Conservation (phyloP, 2,797 vertebrate species). For the Pseudochirops corinnae region DNA sequence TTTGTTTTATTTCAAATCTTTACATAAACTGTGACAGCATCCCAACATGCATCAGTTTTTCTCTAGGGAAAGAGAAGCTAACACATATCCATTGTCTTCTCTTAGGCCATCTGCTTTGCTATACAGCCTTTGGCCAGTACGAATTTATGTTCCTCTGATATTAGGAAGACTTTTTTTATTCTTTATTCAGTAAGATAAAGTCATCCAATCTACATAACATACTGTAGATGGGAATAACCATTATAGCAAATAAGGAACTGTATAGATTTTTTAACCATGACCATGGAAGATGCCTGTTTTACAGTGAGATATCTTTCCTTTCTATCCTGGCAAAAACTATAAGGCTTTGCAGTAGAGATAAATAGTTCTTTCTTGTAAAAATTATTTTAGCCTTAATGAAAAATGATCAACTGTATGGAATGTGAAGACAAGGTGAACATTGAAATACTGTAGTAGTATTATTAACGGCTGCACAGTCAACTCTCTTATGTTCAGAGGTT, state of each 20-base stretch:
- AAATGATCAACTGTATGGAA: neutral
- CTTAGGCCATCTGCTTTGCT: constrained; percentile 15
- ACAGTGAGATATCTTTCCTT: neutral
- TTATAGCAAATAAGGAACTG: constrained; percentile 10
- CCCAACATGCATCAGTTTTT: neutral
- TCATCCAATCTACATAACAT: constrained; percentile 45
- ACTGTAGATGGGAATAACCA: constrained; percentile 36
- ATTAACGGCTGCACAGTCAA: constrained; percentile 18
- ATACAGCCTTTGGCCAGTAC: constrained; percentile 14
- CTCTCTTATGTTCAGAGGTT: constrained; percentile 23
- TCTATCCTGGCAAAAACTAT: neutral
- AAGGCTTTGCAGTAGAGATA: constrained; percentile 43
- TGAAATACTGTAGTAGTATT: neutral
- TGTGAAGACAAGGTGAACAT: neutral
- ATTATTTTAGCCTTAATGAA: neutral
- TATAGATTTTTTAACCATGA: constrained; percentile 25
- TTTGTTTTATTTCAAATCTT: neutral
- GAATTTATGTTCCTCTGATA: constrained; percentile 14
- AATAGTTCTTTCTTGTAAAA: constrained; percentile 7
- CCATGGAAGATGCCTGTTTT: neutral
- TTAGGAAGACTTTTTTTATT: neutral
- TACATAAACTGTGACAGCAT: constrained; percentile 6
- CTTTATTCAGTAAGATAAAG: constrained; percentile 42
- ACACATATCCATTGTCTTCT: constrained; percentile 21
- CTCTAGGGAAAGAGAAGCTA: constrained; percentile 14